Base-by-base conservation (phyloP, 1,140 invertebrate genomes). In the Saccostrea glomerata region DNA sequence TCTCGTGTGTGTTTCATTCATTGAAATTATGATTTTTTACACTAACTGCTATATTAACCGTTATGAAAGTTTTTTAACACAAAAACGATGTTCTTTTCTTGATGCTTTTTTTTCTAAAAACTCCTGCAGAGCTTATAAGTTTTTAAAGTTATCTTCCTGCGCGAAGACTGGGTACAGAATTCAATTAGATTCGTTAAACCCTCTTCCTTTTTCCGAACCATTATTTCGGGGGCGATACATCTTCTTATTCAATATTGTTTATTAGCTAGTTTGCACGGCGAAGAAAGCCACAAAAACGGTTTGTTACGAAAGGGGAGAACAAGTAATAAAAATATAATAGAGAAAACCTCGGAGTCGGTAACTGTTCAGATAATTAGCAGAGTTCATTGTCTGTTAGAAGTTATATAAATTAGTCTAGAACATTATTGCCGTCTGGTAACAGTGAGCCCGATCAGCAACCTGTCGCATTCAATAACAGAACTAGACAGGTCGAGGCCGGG, bases 371-470 rank as follows among this genome's bases (percentile, higher is more conserved):
- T 77, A 25, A 77, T 77, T 77, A 25, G 23, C 70, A 9, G 25
- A 30, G 70, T 25, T 25, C 6, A 15, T 15, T 30, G 70, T 30
- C 70, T 77, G 70, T 77, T 77, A 77, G 25, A 25, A 77, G 70
- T 77, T 77, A 77, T 77, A 77, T 77, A 77, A 77, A 77, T 77
- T 77, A 77, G 70, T 77, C 70, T 77, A 77, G 70, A 23, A 77
- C 70, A 77, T 77, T 77, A 77, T 25, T 30, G 11, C 25, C 30
- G 70, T 77, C 70, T 77, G 70, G 25, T 77, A 77, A 25, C 70
- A 77, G 23, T 11, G 70, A 15, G 25, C 70, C 13, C 70, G 23
- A 77, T 30, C 70, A 77, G 70, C 70, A 77, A 77, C 30, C 70
- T 77, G 30, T 30, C 30, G 25, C 23, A 25, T 30, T 25, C 12